Base-by-base conservation (phyloP, 1,140 invertebrate species). In the Hyphantria cunea region DNA sequence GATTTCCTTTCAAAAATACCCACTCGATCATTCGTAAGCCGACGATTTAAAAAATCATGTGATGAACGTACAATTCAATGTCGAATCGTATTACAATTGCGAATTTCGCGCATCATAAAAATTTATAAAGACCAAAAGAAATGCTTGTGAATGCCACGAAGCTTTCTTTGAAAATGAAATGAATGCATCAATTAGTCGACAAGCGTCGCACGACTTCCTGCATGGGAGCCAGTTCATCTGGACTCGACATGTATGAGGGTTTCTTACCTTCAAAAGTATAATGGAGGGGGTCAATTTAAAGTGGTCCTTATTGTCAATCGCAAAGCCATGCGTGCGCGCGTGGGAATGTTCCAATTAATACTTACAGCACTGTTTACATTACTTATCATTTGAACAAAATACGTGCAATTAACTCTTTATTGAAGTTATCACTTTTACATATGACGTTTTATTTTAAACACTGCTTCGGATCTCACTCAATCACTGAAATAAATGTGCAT, bases 321-420 rank as follows among this genome's bases (percentile, higher is more conserved):
- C 63, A 59, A 62, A 60, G 48, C 12, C 25, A 33, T 42, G 33
- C 17, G 17, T 17, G 42, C 50, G 49, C 64, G 60, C 64, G 68
- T 66, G 68, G 61, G 64, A 66, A 70, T 53, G 49, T 52, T 42
- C 17, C 33, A 42, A 51, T 49, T 51, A 58, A 60, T 70, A 61
- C 61, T 41, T 44, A 59, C 13, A 25, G 34, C 47, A 62, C 60
- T 68, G 42, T 59, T 14, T 32, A 50, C 58, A 56, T 48, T 60
- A 45, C 64, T 51, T 25, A 50, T 61, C 59, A 61, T 59, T 11
- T 50, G n/a, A 41, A 59, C 12, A n/a, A 50, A 31, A 42, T 47
- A 34, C 41, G 32, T 56, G 13, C 8, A 13, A 13, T 44, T 14
- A 33, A 25, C 14, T 5, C 33, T 15, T 25, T 9, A 42, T 32